Base-by-base conservation (phyloP, 2,888 invertebrate genomes). In the Nemurella pictetii region DNA sequence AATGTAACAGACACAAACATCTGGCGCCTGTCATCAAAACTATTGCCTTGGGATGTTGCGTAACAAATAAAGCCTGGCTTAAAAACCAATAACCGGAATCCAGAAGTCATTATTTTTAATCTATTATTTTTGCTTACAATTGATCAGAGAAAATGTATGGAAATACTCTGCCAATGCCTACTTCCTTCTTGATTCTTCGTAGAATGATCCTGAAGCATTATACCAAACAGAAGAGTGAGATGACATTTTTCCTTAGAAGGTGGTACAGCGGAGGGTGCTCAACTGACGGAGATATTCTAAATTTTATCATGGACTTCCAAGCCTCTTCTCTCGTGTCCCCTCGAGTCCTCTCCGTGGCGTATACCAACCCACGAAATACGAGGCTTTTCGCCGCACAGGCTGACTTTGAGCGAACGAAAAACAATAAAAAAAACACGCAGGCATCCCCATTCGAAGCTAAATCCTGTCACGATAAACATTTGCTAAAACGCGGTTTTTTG, bases 391-490 rank as follows among this genome's bases (percentile, higher is more conserved):
- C 55, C 55, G 15, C 55, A 55, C 2, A 12, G 25, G 32, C 35
- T 81, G 80, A 81, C 80, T 81, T 81, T 25, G 75, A 75, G 7
- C 36, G 32, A 81, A 81, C 26, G 32, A 72, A 72, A 72, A 82
- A 82, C 72, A 82, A 82, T 82, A 82, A 72, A 72, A 29, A 26
- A 72, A 27, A 12, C 1, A 20, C 25, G n/a, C 30, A 20, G 15
- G 28, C 28, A 15, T 75, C 75, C 55, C 55, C 36, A 9, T 9
- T 81, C 4, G 32, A n/a, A 4, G 36, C 27, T 82, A 82, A 55
- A 82, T 82, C 72, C 82, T 82, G 82, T 82, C 82, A 82, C 55
- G 55, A 82, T 55, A 82, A 82, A 82, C 82, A 82, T 82, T 82
- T 82, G 12, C 28, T 27, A 28, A 82, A 72, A 82, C 72, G 82